phyloP scores from a whole-genome alignment of 2,113 vertebrate genomes.

The Leiothrix lutea region DNA sequence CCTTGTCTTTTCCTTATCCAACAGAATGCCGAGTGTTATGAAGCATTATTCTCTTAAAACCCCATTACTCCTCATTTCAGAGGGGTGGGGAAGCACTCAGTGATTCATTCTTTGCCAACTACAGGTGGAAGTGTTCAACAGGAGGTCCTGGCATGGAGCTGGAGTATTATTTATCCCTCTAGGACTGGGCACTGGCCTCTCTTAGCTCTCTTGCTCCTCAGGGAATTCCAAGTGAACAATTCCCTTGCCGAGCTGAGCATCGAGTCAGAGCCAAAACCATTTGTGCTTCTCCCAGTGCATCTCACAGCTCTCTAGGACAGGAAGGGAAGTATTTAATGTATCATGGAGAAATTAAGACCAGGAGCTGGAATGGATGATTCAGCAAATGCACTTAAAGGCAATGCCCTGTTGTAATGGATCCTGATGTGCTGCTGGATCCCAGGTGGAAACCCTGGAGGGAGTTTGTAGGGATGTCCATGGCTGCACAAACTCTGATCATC shows the following conservation, averaged over 20 bases:
- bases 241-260: not conserved
- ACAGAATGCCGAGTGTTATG: not conserved
- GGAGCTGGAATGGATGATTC: not conserved
- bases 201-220: not conserved
- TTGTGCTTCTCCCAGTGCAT: not conserved
- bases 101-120: not conserved
- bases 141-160: not conserved
- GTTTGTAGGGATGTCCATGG: not conserved
- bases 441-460: not conserved
- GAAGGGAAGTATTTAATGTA: not conserved
- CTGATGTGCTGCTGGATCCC: not conserved
- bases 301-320: not conserved
- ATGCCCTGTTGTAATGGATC: not conserved
- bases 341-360: not conserved
- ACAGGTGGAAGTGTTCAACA: not conserved
- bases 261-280: not conserved
- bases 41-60: constrained; percentile 25
- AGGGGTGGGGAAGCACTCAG: not conserved
- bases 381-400: not conserved
- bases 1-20: constrained; percentile 14
- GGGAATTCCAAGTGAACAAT: not conserved
- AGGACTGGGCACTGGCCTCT: not conserved
- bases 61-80: not conserved
- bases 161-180: not conserved
- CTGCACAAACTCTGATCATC: not conserved